Evolutionary conservation across 1,140 invertebrate species (phyloP).

Genomic region (Rhagoletis pomonella): DNA sequence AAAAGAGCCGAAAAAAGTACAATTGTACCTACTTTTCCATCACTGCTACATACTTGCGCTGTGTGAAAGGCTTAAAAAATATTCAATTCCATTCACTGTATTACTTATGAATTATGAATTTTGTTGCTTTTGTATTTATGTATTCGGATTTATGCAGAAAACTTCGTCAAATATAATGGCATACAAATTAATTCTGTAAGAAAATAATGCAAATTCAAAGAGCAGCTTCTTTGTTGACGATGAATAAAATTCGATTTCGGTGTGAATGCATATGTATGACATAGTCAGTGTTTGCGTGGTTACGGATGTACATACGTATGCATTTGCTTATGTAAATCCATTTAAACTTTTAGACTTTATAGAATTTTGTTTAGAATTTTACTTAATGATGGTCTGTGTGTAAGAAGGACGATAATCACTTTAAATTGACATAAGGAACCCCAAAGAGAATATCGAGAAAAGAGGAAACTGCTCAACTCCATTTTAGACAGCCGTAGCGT

Average conservation of each 20-base stretch:
- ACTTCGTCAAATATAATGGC: background rate
- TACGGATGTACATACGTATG: background rate
- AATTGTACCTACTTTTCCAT: no score
- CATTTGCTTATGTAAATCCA: background rate
- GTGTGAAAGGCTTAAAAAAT: slow-evolving; percentile 34
- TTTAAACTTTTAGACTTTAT: background rate
- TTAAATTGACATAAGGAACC: no score
- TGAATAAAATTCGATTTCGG: background rate
- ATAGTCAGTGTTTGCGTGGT: background rate
- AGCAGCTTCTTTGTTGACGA: background rate
- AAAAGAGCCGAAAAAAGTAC: no score
- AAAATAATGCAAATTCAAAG: slow-evolving; percentile 20
- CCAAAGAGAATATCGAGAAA: no score
- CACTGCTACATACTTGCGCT: background rate
- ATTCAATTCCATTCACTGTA: slow-evolving; percentile 41
- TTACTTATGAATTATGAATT: slow-evolving; percentile 43
- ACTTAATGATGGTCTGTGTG: no score
- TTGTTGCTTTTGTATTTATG: background rate
- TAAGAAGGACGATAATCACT: no score
- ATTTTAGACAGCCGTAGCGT: no score
- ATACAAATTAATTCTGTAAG: background rate
- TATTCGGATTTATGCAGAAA: background rate
- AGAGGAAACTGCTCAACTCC: no score
- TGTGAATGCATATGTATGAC: no score
- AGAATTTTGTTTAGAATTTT: background rate